Conservation (phyloP, 1,140 invertebrate species). For the Drosophila trapezifrons region DNA sequence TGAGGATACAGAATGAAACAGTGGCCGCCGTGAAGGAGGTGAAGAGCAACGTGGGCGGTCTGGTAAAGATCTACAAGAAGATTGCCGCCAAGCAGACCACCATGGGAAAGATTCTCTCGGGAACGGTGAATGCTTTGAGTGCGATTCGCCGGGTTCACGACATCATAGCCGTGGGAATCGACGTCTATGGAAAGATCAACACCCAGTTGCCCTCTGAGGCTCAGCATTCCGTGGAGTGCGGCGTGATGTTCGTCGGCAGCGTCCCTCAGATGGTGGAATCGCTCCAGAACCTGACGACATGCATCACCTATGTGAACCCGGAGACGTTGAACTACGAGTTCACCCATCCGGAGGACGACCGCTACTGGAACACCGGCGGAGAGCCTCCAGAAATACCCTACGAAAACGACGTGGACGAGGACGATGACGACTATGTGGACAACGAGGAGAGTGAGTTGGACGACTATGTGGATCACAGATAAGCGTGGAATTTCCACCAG, state of each 20-base stretch:
- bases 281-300: slow-evolving; percentile 64
- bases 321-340: slow-evolving; percentile 65
- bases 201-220: slow-evolving; percentile 61
- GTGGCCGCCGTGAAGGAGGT: slow-evolving; percentile 67
- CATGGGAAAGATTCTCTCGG: slow-evolving; percentile 68
- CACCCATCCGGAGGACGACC: slow-evolving; percentile 64
- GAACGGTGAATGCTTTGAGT: slow-evolving; percentile 60
- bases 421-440: slow-evolving; percentile 30
- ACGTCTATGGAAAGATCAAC: slow-evolving; percentile 58
- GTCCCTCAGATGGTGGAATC: slow-evolving; percentile 71
- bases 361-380: slow-evolving; percentile 67
- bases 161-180: slow-evolving; percentile 66
- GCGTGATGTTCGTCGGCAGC: slow-evolving; percentile 43
- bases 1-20: slow-evolving; percentile 65
- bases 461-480: slow-evolving; percentile 67
- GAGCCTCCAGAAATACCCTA: slow-evolving; percentile 54
- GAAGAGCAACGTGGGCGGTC: slow-evolving; percentile 45
- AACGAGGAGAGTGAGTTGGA: slow-evolving; percentile 15
- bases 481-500: slow-evolving; percentile 20
- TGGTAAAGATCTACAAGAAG: slow-evolving; percentile 74
- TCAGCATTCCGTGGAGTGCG: slow-evolving; percentile 47
- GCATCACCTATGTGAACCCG: slow-evolving; percentile 58
- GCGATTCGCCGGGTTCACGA: slow-evolving; percentile 63
- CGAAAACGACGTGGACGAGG: slow-evolving; percentile 49
- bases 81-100: slow-evolving; percentile 62